Evolutionary conservation across 2,797 vertebrate genomes (phyloP).

Genomic region (Heterohyrax brucei): DNA sequence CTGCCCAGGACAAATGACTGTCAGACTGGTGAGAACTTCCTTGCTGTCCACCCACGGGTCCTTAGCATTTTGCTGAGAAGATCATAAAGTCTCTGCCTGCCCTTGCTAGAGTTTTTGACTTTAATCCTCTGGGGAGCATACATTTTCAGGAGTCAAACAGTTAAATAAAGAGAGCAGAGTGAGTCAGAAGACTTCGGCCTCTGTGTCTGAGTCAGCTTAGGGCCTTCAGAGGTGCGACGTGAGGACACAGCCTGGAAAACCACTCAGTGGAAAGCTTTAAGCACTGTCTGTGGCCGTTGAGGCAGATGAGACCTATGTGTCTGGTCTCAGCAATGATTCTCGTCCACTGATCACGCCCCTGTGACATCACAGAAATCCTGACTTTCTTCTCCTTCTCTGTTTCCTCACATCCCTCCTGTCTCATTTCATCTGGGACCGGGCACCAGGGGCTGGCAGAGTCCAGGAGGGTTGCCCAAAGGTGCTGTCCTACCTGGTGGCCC

Average conservation of each 20-base stretch:
- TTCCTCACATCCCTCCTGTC: background rate
- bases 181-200: conserved; percentile 89
- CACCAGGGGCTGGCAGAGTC: background rate
- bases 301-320: no score
- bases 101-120: background rate
- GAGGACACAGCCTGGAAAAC: conserved; percentile 87
- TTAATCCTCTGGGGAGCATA: background rate
- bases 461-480: background rate
- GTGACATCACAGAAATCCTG: conserved; percentile 78
- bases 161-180: conserved; percentile 67
- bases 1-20: background rate
- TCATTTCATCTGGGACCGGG: background rate
- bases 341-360: conserved; percentile 39
- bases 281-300: background rate
- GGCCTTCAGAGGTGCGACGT: conserved; percentile 78
- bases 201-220: conserved; percentile 88
- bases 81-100: background rate
- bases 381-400: background rate
- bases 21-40: background rate
- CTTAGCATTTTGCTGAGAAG: background rate
- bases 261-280: conserved; percentile 90
- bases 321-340: conserved; percentile 58
- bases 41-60: background rate
- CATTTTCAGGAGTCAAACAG: conserved; percentile 28
- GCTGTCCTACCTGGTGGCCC: background rate